These are phyloP conservation scores for Echinometra lucunter DNA, from an alignment of 53 echinoderm and acorn worm genomes.

Conservation along the genomic window DNA sequence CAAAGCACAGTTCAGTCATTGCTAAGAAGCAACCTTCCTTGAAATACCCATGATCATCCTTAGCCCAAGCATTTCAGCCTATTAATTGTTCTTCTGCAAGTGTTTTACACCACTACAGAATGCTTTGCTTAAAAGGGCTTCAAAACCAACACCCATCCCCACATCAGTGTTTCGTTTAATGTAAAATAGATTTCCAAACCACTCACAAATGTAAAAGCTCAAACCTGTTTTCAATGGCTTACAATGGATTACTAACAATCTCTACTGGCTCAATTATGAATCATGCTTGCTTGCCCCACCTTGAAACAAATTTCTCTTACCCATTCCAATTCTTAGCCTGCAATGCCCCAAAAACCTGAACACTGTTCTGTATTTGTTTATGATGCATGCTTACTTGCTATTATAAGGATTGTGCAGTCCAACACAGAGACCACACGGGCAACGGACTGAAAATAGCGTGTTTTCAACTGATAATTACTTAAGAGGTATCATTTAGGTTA, in stretches of 20 bases:
- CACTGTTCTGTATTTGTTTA: neutral
- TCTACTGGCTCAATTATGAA: neutral
- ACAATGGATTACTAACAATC: neutral
- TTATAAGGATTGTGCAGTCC: neutral
- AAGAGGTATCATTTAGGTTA: no score
- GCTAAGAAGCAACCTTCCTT: neutral
- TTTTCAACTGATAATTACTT: no score
- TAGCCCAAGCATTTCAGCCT: neutral
- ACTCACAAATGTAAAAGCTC: no score
- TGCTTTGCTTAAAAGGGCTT: neutral
- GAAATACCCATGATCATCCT: neutral
- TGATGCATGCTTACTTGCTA: neutral
- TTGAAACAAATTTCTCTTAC: neutral
- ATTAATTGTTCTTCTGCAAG: neutral
- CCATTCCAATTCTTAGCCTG: neutral
- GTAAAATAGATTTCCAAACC: no score
- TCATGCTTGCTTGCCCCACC: neutral
- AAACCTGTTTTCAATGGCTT: neutral
- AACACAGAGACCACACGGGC: no score
- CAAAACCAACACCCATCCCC: neutral
- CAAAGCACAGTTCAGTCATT: neutral
- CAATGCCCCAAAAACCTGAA: neutral
- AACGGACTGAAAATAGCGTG: no score
- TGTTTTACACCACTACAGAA: neutral
- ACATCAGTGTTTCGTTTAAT: no score